Evolutionary conservation across 2,888 invertebrate genomes (phyloP).

Genomic region (Encarsia formosa): DNA sequence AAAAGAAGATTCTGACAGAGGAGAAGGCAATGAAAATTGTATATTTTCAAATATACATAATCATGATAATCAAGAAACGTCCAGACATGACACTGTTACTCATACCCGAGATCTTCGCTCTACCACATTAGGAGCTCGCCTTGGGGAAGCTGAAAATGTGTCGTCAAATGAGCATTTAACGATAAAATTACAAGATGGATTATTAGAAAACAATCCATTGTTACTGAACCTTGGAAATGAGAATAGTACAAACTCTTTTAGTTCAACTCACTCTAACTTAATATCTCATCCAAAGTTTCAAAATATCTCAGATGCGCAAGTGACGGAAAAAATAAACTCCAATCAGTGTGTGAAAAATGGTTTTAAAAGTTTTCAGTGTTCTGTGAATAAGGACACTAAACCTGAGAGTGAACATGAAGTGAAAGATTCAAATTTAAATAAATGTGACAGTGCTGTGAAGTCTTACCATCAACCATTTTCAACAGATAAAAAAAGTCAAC

Average conservation of each 20-base stretch:
- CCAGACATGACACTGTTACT: constrained; percentile 28
- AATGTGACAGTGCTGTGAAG: constrained; percentile 2
- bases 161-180: constrained; percentile 11
- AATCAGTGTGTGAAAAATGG: constrained; percentile 21
- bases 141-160: too few species aligned
- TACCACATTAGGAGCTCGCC: constrained; percentile 13
- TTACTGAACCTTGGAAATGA: constrained; percentile 17
- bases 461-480: constrained; percentile 19
- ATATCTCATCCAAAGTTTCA: background rate
- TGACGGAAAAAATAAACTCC: background rate
- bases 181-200: constrained; percentile 10
- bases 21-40: constrained; percentile 35
- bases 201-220: constrained; percentile 15
- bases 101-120: constrained; percentile 27
- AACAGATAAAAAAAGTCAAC: constrained; percentile 18
- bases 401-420: constrained; percentile 21
- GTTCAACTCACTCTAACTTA: constrained; percentile 10
- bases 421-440: constrained; percentile 11
- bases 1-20: constrained; percentile 43
- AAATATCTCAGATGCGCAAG: background rate
- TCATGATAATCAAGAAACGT: constrained; percentile 33
- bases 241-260: constrained; percentile 22
- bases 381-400: constrained; percentile 14
- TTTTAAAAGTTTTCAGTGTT: constrained; percentile 21
- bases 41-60: constrained; percentile 38